Evolutionary conservation across 2,888 invertebrate genomes (phyloP).

Genomic region (Clivina fossor): DNA sequence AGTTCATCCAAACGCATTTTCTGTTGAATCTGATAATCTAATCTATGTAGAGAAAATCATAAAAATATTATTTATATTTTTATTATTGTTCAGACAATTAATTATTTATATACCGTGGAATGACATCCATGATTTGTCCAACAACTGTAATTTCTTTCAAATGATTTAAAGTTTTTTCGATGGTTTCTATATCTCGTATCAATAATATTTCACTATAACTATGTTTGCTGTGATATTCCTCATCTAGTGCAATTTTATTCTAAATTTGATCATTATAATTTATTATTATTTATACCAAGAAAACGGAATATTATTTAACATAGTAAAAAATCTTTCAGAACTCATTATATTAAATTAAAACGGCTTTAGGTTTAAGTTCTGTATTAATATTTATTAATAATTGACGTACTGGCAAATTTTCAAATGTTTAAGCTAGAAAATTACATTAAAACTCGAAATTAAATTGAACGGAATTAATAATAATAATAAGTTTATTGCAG

Average conservation of each 20-base stretch:
- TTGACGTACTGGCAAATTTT: no score
- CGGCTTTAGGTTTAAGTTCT: no score
- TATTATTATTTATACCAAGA: no score
- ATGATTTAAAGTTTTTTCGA: slow-evolving; percentile 51
- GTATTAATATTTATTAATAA: no score
- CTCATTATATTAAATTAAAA: no score
- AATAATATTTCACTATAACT: slow-evolving; percentile 46
- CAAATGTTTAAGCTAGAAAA: no score
- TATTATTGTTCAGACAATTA: background rate
- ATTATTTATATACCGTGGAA: slow-evolving; percentile 49
- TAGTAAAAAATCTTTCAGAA: no score
- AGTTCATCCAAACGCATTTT: slow-evolving; percentile 44
- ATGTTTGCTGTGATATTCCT: slow-evolving; percentile 27
- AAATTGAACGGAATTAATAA: no score
- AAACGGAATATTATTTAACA: no score
- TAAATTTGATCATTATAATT: no score
- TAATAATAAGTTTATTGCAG: no score
- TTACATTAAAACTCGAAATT: no score
- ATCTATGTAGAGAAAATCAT: slow-evolving; percentile 38
- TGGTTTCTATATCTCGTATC: slow-evolving; percentile 47
- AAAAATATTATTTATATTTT: background rate
- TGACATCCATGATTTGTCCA: slow-evolving; percentile 52
- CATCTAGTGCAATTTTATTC: slow-evolving; percentile 23
- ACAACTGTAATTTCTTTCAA: slow-evolving; percentile 52
- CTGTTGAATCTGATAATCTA: slow-evolving; percentile 46